Evolutionary conservation across 1,140 invertebrate genomes (phyloP).

Genomic region (Philopotamus ludificatus): DNA sequence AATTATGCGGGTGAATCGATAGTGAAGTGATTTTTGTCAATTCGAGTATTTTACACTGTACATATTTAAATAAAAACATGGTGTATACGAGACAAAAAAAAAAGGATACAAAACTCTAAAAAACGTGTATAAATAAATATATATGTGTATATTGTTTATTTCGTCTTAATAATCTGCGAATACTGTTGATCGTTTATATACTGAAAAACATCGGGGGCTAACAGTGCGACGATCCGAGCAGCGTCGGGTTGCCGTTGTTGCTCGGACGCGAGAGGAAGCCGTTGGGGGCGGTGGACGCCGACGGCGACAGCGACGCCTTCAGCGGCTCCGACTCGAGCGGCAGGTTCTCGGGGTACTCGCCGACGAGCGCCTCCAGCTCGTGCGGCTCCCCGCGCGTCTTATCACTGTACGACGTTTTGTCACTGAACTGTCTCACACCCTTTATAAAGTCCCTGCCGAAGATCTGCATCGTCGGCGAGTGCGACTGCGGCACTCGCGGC

Average conservation of each 20-base stretch:
- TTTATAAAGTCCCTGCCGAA: too few species aligned
- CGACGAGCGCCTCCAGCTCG: slow-evolving; percentile 36
- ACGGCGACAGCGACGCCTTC: slow-evolving; percentile 3
- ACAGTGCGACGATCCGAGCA: slow-evolving; percentile 30
- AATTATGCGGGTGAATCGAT: too few species aligned
- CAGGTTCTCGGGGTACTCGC: not conserved
- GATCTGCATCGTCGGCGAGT: slow-evolving; percentile 9
- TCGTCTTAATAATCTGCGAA: slow-evolving; percentile 1
- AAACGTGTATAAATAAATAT: not conserved
- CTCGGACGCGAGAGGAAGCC: slow-evolving; percentile 24
- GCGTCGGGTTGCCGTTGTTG: slow-evolving; percentile 39
- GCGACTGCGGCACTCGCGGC: too few species aligned
- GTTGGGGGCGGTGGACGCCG: slow-evolving; percentile 18
- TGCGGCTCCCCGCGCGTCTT: slow-evolving; percentile 28
- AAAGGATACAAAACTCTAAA: not conserved
- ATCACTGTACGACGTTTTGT: slow-evolving; percentile 25
- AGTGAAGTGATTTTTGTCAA: slow-evolving; percentile 16
- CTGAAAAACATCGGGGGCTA: slow-evolving; percentile 4
- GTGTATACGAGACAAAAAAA: not conserved
- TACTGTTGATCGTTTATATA: slow-evolving; percentile 19
- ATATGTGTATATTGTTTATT: not conserved
- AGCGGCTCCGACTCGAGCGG: not conserved
- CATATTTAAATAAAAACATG: not conserved
- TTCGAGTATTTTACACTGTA: slow-evolving; percentile 12
- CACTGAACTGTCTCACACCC: slow-evolving; percentile 27